A percentile compares a stretch with the other conserved stretches of the same genome.
Conservation (phyloP, 1,140 invertebrate species). For the Drosophila nikananu region DNA sequence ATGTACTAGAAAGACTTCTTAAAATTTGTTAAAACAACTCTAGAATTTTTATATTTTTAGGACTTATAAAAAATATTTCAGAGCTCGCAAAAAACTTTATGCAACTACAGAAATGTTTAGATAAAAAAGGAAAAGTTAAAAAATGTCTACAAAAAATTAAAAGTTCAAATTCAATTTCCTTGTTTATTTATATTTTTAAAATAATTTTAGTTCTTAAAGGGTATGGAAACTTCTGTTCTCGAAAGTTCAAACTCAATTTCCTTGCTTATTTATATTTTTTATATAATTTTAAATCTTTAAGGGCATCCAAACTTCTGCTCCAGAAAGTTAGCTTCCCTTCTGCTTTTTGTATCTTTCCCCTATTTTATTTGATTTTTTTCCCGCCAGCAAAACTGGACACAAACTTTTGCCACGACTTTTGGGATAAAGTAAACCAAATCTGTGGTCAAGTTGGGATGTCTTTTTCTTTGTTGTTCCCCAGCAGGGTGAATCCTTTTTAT, state of each 20-base stretch:
- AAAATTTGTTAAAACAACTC: background rate
- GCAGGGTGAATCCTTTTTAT: constrained; percentile 17
- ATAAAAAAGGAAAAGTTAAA: too few species aligned
- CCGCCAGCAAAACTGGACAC: background rate
- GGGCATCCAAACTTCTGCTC: background rate
- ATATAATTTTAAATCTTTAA: background rate
- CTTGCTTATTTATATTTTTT: background rate
- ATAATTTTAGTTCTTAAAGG: background rate
- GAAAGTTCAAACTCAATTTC: background rate
- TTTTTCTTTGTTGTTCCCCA: background rate
- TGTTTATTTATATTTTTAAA: background rate
- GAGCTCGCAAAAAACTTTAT: background rate
- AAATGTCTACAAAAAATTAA: background rate
- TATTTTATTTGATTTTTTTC: background rate
- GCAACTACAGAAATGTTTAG: background rate
- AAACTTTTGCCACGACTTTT: constrained; percentile 24
- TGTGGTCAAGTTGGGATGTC: constrained; percentile 27
- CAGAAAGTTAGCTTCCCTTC: background rate
- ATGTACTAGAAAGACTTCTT: too few species aligned
- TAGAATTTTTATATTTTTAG: background rate
- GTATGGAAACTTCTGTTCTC: background rate
- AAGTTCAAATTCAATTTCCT: background rate
- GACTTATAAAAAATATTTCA: background rate
- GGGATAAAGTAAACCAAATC: constrained; percentile 31
- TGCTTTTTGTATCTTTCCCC: background rate